Conservation (phyloP, 2,113 vertebrate species). For the Fregetta grallaria region DNA sequence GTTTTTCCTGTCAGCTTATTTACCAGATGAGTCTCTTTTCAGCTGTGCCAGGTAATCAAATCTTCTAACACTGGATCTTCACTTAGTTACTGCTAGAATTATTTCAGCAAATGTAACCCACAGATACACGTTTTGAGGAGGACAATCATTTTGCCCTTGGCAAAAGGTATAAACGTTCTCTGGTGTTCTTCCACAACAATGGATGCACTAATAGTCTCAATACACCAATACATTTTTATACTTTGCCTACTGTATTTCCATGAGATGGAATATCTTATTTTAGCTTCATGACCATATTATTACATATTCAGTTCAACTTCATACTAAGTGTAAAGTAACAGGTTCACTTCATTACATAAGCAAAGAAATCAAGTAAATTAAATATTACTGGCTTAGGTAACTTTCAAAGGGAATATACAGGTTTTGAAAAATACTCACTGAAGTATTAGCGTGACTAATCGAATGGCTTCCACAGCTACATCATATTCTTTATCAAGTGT, state of each 20-base stretch:
- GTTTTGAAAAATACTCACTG: conserved; percentile 85
- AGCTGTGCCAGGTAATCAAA: background rate
- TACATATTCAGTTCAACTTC: background rate
- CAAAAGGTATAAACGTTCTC: background rate
- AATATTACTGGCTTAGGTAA: background rate
- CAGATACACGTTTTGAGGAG: background rate
- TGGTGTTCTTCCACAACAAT: background rate
- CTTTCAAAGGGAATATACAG: background rate
- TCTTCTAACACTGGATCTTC: background rate
- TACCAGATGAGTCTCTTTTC: background rate
- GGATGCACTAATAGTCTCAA: background rate
- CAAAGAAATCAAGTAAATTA: background rate
- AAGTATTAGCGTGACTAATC: conserved; percentile 95
- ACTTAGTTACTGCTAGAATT: background rate
- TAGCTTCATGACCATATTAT: background rate
- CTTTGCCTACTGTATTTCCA: background rate
- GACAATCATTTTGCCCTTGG: background rate
- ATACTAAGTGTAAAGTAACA: background rate
- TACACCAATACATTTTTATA: background rate
- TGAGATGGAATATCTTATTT: background rate
- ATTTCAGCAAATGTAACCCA: background rate
- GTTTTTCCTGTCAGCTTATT: background rate
- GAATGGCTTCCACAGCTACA: conserved; percentile 97
- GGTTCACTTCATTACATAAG: background rate
- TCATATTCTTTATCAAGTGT: conserved; percentile 99